These are phyloP conservation scores for Cynodonichthys magdalenae DNA, from an alignment of 2,797 vertebrate species.

Conservation along the genomic window DNA sequence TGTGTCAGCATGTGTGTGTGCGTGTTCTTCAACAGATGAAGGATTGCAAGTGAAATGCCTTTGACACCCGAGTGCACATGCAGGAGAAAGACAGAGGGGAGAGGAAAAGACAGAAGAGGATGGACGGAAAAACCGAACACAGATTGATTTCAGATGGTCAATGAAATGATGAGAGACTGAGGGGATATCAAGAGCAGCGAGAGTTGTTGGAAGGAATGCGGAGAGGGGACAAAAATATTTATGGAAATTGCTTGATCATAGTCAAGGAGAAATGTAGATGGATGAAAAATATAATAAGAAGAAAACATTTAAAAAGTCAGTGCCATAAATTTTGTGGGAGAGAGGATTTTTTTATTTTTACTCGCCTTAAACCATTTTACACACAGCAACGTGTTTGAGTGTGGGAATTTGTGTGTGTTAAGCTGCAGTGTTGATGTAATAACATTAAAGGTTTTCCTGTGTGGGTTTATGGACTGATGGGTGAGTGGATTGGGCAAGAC, in stretches of 20 bases:
- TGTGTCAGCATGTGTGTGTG: constrained; percentile 39
- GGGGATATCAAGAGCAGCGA: constrained; percentile 32
- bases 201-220: constrained; percentile 29
- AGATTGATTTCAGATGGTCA: constrained; percentile 73
- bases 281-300: constrained; percentile 27
- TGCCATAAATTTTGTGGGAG: too few species aligned
- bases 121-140: constrained; percentile 49
- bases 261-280: constrained; percentile 20
- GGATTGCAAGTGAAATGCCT: constrained; percentile 75
- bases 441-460: constrained; percentile 90
- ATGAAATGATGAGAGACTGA: constrained; percentile 64
- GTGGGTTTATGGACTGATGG: constrained; percentile 89
- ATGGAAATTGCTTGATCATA: constrained; percentile 47
- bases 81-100: constrained; percentile 32
- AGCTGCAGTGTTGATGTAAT: constrained; percentile 89
- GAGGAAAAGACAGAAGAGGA: constrained; percentile 37
- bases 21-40: constrained; percentile 60
- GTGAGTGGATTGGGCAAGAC: constrained; percentile 88
- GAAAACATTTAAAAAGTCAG: neutral
- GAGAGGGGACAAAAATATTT: constrained; percentile 42
- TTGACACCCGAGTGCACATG: constrained; percentile 65
- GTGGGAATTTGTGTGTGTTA: constrained; percentile 31
- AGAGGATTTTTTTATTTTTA: constrained; percentile 66
- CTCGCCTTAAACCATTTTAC: constrained; percentile 87
- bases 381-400: constrained; percentile 49